Evolutionary conservation across 1,140 invertebrate genomes (phyloP).

Genomic region (Harlomillsia oculata): DNA sequence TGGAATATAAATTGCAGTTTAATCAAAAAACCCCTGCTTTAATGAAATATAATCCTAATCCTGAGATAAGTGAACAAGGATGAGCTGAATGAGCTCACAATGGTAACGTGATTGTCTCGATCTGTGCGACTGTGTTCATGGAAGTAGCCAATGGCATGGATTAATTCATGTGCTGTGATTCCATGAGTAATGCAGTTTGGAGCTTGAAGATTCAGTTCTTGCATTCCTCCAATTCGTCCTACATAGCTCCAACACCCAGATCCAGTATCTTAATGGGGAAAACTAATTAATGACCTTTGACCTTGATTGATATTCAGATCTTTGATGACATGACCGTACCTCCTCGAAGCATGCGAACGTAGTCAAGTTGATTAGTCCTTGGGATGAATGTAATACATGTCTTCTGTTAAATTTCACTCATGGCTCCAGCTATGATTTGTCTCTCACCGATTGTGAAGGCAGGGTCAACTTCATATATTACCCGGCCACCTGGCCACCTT

Average conservation of each 20-base stretch:
- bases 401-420: conserved; percentile 9
- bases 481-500: conserved; percentile 15
- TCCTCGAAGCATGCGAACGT: conserved; percentile 16
- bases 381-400: conserved; percentile 20
- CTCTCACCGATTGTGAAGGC: conserved; percentile 13
- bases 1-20: background rate
- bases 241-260: conserved; percentile 48
- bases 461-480: conserved; percentile 17
- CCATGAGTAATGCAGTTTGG: conserved; percentile 17
- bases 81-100: too few species aligned
- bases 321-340: conserved; percentile 46
- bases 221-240: conserved; percentile 38
- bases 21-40: too few species aligned
- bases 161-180: conserved; percentile 33
- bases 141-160: conserved; percentile 34
- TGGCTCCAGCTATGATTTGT: background rate
- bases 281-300: conserved; percentile 30
- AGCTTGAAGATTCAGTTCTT: conserved; percentile 7
- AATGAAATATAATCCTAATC: too few species aligned
- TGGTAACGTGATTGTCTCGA: conserved; percentile 30
- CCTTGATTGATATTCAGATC: conserved; percentile 54
- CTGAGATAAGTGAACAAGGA: too few species aligned
- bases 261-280: too few species aligned
- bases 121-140: conserved; percentile 36
- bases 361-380: conserved; percentile 3